Evolutionary conservation across 2,113 vertebrate genomes (phyloP).

Genomic region (Dissostichus mawsoni): DNA sequence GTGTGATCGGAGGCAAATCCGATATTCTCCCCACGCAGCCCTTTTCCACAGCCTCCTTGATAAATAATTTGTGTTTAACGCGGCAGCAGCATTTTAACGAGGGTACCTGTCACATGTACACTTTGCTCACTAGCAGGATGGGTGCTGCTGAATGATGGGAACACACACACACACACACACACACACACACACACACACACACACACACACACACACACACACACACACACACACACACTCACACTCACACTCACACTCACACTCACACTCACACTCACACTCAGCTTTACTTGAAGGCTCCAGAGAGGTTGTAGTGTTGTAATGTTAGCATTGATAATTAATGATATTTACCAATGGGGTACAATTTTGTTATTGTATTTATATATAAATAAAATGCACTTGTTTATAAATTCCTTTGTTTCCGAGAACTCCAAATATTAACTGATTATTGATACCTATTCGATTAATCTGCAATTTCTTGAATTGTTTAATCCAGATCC

Average conservation of each 20-base stretch:
- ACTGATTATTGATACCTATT: no score
- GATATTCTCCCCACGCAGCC: conserved; percentile 74
- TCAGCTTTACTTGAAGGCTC: no score
- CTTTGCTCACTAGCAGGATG: conserved; percentile 40
- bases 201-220: conserved; percentile 14
- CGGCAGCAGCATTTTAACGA: conserved; percentile 77
- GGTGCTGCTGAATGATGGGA: conserved; percentile 40
- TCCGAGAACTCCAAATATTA: no score
- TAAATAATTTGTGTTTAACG: conserved; percentile 82
- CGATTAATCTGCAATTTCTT: no score
- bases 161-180: conserved; percentile 11
- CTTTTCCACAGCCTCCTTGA: conserved; percentile 65
- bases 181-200: conserved; percentile 24
- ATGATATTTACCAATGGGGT: background rate
- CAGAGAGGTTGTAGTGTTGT: no score
- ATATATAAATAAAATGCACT: background rate
- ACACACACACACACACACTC: conserved; percentile 15
- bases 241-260: no score
- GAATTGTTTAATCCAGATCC: no score
- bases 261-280: no score
- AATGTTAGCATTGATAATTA: background rate
- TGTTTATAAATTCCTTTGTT: background rate
- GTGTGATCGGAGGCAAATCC: conserved; percentile 55
- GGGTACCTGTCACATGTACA: conserved; percentile 73
- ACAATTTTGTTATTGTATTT: background rate